Conservation (phyloP, 1,140 invertebrate genomes). For the Leptinotarsa texana region DNA sequence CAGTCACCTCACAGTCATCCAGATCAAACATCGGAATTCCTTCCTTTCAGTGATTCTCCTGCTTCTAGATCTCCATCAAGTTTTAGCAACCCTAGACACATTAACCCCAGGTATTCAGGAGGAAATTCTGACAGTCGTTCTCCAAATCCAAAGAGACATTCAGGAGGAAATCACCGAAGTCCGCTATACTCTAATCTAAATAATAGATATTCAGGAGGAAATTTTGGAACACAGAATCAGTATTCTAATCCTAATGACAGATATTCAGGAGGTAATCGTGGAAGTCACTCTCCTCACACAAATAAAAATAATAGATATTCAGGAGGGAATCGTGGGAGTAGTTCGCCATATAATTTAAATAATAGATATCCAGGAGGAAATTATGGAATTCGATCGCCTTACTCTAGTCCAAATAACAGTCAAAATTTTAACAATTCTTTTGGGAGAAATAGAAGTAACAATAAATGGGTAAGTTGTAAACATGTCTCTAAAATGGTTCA, state of each 20-base stretch:
- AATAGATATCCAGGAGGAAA: not conserved
- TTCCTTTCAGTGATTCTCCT: constrained; percentile 29
- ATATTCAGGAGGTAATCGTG: constrained; percentile 15
- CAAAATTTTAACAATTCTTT: not conserved
- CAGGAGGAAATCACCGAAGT: constrained; percentile 16
- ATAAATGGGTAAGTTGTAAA: not conserved
- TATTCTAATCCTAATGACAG: constrained; percentile 4
- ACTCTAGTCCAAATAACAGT: constrained; percentile 9
- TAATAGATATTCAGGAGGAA: constrained; percentile 23
- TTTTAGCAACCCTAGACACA: constrained; percentile 31
- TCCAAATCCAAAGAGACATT: not conserved
- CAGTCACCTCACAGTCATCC: constrained; percentile 17
- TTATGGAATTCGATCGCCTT: not conserved
- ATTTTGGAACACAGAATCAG: not conserved
- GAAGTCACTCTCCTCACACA: not conserved
- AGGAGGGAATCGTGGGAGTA: not conserved
- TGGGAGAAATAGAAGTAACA: not conserved
- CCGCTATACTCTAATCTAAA: constrained; percentile 29
- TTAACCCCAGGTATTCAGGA: not conserved
- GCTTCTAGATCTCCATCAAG: constrained; percentile 22
- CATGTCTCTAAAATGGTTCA: not conserved
- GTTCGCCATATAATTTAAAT: constrained; percentile 8
- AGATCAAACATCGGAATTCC: constrained; percentile 26
- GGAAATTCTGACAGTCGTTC: not conserved
- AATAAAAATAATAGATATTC: constrained; percentile 20